Evolutionary conservation across 2,797 vertebrate species (phyloP).

Genomic region (Chromobotia macracanthus): DNA sequence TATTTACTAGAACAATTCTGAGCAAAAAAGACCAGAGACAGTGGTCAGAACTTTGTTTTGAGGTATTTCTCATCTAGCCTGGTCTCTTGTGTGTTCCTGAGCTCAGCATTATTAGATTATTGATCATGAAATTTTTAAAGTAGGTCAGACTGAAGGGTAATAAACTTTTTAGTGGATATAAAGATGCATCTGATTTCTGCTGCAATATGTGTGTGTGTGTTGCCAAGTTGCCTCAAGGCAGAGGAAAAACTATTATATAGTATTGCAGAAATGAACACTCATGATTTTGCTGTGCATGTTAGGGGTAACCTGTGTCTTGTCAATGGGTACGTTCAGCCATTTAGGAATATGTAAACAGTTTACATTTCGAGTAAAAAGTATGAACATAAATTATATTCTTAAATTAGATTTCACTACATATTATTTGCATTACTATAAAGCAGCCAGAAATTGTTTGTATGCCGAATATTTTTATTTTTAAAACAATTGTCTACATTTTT

Average conservation of each 20-base stretch:
- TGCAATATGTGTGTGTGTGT: not conserved
- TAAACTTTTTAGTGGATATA: constrained; percentile 11
- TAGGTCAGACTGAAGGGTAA: constrained; percentile 32
- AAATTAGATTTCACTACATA: not conserved
- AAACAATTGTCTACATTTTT: not conserved
- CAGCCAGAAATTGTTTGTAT: not conserved
- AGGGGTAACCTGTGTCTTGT: not conserved
- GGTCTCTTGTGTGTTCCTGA: constrained; percentile 27
- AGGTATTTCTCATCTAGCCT: constrained; percentile 27
- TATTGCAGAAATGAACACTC: not conserved
- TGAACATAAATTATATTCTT: not conserved
- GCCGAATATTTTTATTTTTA: not conserved
- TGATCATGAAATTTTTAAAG: constrained; percentile 45
- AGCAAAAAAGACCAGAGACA: constrained; percentile 9
- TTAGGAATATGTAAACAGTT: not conserved
- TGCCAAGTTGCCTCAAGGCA: not conserved
- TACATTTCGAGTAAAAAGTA: not conserved
- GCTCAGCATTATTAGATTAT: constrained; percentile 47
- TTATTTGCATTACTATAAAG: not conserved
- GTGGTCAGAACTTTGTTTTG: not conserved
- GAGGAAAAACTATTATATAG: not conserved
- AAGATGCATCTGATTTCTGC: not conserved
- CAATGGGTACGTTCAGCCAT: not conserved
- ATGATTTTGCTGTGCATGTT: not conserved
- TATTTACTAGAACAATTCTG: constrained; percentile 2